Percentiles rank a stretch among this genome's conserved stretches.
Conservation (phyloP, 2,113 vertebrate species). For the Onychostruthus taczanowskii region DNA sequence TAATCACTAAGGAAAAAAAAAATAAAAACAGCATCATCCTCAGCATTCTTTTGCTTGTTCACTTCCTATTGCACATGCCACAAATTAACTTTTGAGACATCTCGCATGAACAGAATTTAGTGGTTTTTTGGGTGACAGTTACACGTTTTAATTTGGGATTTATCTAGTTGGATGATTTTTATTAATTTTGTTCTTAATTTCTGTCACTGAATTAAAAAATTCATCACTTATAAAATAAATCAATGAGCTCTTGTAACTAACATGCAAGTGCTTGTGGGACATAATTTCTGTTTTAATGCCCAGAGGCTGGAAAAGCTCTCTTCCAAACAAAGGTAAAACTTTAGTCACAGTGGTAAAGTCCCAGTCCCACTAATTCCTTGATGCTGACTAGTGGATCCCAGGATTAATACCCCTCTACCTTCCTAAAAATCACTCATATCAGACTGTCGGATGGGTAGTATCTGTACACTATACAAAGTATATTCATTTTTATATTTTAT, state of each 20-base stretch:
- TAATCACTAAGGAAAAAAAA: not conserved
- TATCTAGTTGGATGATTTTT: not conserved
- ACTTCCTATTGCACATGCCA: not conserved
- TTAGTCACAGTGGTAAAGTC: not conserved
- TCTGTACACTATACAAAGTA: not conserved
- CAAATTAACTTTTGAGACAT: not conserved
- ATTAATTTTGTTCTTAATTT: not conserved
- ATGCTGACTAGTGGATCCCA: not conserved
- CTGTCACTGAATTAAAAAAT: not conserved
- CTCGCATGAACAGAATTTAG: not conserved
- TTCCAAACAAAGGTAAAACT: not conserved
- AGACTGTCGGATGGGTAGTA: not conserved
- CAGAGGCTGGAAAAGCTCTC: not conserved
- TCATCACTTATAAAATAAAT: not conserved
- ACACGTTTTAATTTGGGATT: not conserved
- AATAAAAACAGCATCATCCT: not conserved
- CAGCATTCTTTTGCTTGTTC: not conserved
- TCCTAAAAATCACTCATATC: not conserved
- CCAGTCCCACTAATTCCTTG: not conserved
- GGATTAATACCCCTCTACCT: fast-evolving
- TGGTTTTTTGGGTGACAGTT: not conserved
- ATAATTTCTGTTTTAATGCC: not conserved
- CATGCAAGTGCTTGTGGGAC: not conserved
- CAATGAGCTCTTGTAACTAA: not conserved
- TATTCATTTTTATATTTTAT: not conserved